Percentiles rank a stretch among this genome's conserved stretches.
phyloP scores from a whole-genome alignment of 2,888 invertebrate species.

The Caenorhabditis afra region DNA sequence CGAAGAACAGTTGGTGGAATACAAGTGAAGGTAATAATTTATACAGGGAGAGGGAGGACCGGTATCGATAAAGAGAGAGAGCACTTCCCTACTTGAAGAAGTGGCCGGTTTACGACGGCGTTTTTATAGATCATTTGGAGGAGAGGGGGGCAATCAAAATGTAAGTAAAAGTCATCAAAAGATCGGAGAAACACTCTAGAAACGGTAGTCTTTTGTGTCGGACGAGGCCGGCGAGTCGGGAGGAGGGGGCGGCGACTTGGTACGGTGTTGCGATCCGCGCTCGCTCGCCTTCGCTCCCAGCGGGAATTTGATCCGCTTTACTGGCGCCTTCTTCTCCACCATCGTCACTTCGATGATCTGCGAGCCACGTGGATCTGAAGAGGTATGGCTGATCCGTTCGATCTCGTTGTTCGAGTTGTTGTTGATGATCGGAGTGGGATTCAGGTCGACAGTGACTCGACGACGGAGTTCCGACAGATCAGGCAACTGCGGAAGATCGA shows the following conservation, averaged over 20 bases:
- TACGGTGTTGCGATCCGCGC: constrained; percentile 59
- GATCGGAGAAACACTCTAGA: constrained; percentile 8
- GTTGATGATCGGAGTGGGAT: constrained; percentile 5
- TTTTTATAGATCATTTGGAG: constrained; percentile 30
- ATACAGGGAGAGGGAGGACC: neutral
- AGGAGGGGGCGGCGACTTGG: constrained; percentile 1
- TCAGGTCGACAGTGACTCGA: constrained; percentile 26
- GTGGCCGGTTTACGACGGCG: neutral
- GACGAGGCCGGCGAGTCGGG: constrained; percentile 35
- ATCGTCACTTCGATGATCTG: constrained; percentile 36
- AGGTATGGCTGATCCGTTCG: constrained; percentile 44
- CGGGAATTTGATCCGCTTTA: constrained; percentile 68
- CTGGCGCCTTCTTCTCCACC: constrained; percentile 60
- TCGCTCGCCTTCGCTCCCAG: constrained; percentile 65
- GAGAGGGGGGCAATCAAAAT: constrained; percentile 18
- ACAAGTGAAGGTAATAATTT: neutral
- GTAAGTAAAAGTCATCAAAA: constrained; percentile 4
- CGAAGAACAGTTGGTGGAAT: constrained; percentile 2
- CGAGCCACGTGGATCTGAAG: constrained; percentile 48
- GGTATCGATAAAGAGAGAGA: constrained; percentile 3
- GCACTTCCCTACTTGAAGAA: neutral
- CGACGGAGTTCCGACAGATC: constrained; percentile 16
- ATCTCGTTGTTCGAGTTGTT: constrained; percentile 45
- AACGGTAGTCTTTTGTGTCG: constrained; percentile 29
- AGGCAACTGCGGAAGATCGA: neutral